Evolutionary conservation across 1,140 invertebrate genomes (phyloP).

Genomic region (Drosophila dunni): DNA sequence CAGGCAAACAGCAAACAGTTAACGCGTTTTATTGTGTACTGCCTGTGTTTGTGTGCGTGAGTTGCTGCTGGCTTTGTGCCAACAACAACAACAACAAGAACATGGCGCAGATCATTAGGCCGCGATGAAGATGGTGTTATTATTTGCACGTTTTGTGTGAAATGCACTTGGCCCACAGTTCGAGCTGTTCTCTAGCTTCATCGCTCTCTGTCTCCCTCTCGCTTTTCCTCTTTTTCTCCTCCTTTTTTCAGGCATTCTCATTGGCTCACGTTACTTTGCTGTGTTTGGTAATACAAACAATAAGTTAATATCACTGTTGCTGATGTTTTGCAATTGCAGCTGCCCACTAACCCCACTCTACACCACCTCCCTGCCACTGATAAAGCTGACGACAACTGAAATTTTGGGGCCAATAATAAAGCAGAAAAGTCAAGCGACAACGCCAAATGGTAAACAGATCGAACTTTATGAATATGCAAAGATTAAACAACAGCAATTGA

Average conservation of each 20-base stretch:
- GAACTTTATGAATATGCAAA: conserved; percentile 79
- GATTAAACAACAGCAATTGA: conserved; percentile 64
- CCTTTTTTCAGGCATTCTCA: neutral
- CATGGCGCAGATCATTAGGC: conserved; percentile 76
- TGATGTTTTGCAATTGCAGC: conserved; percentile 62
- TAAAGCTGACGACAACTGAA: conserved; percentile 57
- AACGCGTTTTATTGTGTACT: conserved; percentile 74
- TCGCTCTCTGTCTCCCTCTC: conserved; percentile 5
- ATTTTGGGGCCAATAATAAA: conserved; percentile 62
- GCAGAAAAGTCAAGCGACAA: conserved; percentile 74
- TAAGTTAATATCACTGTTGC: conserved; percentile 67
- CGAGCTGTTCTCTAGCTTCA: neutral
- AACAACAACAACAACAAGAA: conserved; percentile 26
- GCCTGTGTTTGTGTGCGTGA: conserved; percentile 47
- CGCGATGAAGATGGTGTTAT: conserved; percentile 76
- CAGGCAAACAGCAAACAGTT: conserved; percentile 69
- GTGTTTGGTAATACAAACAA: conserved; percentile 58
- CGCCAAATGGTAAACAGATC: conserved; percentile 76
- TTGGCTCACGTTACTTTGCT: neutral
- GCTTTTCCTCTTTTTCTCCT: neutral
- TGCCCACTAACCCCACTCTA: conserved; percentile 1
- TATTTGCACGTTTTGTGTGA: conserved; percentile 75
- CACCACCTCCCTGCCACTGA: conserved; percentile 41
- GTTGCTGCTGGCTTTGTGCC: conserved; percentile 29
- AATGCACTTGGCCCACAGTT: conserved; percentile 64